Base-by-base conservation (phyloP, 2,113 vertebrate genomes). In the Lepus timidus region DNA sequence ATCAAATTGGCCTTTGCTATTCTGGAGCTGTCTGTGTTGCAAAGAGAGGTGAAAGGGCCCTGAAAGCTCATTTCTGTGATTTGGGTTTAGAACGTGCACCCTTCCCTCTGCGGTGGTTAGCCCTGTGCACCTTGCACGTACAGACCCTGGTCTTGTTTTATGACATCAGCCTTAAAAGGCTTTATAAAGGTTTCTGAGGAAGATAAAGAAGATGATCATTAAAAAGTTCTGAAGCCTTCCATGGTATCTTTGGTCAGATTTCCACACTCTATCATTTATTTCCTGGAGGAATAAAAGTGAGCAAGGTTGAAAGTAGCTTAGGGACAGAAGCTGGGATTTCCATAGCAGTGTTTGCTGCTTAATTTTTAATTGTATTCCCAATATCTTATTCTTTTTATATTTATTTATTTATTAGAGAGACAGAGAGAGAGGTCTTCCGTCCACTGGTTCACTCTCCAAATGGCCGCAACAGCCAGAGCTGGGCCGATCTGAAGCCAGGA, bases 121-220 rank as follows among this genome's bases (percentile, higher is more conserved):
- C 4, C 4, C 36, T 86, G 0, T 78, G 19, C 85, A 6, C 19
- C 23, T 86, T 82, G 49, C 9, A 2, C 81, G 13, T 85, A 31
- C 51, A 51, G 9, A 49, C 22, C 44, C 31, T 95, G 29, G 39
- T 82, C n/a, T 85, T 83, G 9, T 90, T 96, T 93, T 88, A 58
- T 36, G 81, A 9, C 25, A 58, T 79, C 7, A 55, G 29, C 14
- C 17, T 86, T 84, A 85, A 78, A 71, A 55, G 39, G 31, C 36
- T 84, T 51, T 51, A 52, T 70, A 55, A 33, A 88, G n/a, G 0
- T 36, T 64, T 85, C 95, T 81, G 81, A 76, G 61, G 49, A 90
- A 31, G 65, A 61, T 58, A 5, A 94, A 71, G 68, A 85, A 68
- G 52, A 81, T 52, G 19, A 68, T 78, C 55, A 67, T 76, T 85